A percentile compares a stretch with the other conserved stretches of the same genome.
Conservation (phyloP, 1,140 invertebrate species). For the Drosophila rhopaloa region DNA sequence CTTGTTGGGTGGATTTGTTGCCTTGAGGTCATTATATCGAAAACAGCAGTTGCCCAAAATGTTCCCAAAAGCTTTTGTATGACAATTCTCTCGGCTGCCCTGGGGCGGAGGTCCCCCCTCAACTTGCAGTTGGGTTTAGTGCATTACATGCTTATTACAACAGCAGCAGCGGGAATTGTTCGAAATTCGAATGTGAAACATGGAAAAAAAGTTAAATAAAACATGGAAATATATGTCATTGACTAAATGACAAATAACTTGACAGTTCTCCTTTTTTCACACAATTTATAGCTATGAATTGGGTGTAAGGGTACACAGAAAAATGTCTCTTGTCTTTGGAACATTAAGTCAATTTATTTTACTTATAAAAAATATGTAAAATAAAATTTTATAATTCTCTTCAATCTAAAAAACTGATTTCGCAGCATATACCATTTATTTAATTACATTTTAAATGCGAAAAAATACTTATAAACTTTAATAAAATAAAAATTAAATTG, state of each 20-base stretch:
- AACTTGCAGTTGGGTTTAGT: constrained; percentile 31
- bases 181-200: constrained; percentile 60
- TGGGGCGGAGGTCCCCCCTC: neutral
- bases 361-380: too few species aligned
- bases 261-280: constrained; percentile 58
- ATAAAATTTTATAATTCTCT: too few species aligned
- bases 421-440: too few species aligned
- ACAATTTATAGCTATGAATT: constrained; percentile 53
- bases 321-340: neutral
- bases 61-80: constrained; percentile 80
- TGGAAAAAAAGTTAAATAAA: constrained; percentile 53
- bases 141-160: constrained; percentile 82
- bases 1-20: constrained; percentile 65
- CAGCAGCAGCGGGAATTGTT: constrained; percentile 62
- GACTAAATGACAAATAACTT: constrained; percentile 81
- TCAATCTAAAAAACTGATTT: too few species aligned
- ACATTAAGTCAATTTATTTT: too few species aligned
- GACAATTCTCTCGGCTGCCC: constrained; percentile 53
- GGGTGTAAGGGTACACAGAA: constrained; percentile 10
- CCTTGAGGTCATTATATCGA: constrained; percentile 82
- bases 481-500: too few species aligned
- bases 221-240: constrained; percentile 82
- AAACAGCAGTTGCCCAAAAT: constrained; percentile 81
- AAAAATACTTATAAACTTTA: too few species aligned
- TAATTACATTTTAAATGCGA: too few species aligned